Evolutionary conservation across 2,888 invertebrate species (phyloP).

Genomic region (Margaritifera margaritifera): DNA sequence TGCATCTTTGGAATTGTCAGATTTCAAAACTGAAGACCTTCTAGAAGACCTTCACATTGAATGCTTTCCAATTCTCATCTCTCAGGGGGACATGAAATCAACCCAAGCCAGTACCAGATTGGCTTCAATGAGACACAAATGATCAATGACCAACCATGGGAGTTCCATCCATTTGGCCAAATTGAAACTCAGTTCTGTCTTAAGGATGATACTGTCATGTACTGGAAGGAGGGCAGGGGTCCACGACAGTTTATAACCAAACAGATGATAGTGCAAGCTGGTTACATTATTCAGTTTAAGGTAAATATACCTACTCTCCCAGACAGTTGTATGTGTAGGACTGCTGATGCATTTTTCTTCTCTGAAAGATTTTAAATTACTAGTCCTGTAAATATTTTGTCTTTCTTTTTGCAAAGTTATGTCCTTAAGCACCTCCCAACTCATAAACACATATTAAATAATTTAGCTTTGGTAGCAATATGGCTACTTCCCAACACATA

Average conservation of each 20-base stretch:
- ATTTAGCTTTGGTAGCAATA: no score
- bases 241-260: slow-evolving; percentile 68
- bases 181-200: slow-evolving; percentile 52
- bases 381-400: no score
- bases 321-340: not conserved
- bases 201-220: slow-evolving; percentile 51
- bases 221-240: slow-evolving; percentile 62
- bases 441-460: no score
- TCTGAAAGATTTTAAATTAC: no score
- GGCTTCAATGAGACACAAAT: slow-evolving; percentile 57
- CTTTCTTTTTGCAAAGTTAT: no score
- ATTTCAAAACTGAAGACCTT: no score
- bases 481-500: no score
- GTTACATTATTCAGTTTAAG: slow-evolving; percentile 73
- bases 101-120: slow-evolving; percentile 67
- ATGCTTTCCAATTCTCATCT: not conserved
- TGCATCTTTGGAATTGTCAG: no score
- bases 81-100: slow-evolving; percentile 71
- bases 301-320: slow-evolving; percentile 41
- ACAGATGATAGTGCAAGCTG: slow-evolving; percentile 71
- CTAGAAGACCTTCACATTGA: no score
- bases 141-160: slow-evolving; percentile 56
- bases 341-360: not conserved
- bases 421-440: no score
- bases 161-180: slow-evolving; percentile 65